Evolutionary conservation across 2,888 invertebrate genomes (phyloP).

Genomic region (Pseudanteris insignis): DNA sequence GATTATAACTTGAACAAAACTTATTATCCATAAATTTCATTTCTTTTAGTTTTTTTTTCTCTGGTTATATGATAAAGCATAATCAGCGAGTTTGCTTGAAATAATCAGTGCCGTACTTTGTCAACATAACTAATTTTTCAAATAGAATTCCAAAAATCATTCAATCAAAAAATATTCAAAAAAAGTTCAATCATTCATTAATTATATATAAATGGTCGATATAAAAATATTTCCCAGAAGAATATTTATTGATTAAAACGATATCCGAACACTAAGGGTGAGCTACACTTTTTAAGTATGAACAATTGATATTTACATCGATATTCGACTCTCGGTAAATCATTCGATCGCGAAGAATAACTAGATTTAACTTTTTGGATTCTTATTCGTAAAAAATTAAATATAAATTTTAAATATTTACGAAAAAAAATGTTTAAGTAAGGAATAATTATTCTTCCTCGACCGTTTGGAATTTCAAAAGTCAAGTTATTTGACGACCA

Average conservation of each 20-base stretch:
- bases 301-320: constrained; percentile 40
- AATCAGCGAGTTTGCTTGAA: constrained; percentile 32
- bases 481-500: constrained; percentile 43
- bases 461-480: constrained; percentile 29
- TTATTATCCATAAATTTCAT: constrained; percentile 20
- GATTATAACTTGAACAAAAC: constrained; percentile 21
- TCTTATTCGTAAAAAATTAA: constrained; percentile 19
- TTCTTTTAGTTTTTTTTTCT: constrained; percentile 14
- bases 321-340: constrained; percentile 31
- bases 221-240: constrained; percentile 27
- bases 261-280: constrained; percentile 24
- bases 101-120: too few relatives aligned
- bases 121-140: too few relatives aligned
- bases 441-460: constrained; percentile 30
- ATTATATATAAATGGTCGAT: constrained; percentile 19
- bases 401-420: constrained; percentile 20
- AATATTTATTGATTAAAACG: constrained; percentile 9
- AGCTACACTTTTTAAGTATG: constrained; percentile 23
- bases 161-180: too few relatives aligned
- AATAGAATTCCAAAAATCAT: too few relatives aligned
- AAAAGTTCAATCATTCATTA: neutral
- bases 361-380: constrained; percentile 12
- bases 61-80: too few relatives aligned
- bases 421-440: too few relatives aligned
- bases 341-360: constrained; percentile 27